Evolutionary conservation across 2,113 vertebrate species (phyloP), one percentile per base, ranked within the genome.

Genomic region (Coracopsis vasa): DNA sequence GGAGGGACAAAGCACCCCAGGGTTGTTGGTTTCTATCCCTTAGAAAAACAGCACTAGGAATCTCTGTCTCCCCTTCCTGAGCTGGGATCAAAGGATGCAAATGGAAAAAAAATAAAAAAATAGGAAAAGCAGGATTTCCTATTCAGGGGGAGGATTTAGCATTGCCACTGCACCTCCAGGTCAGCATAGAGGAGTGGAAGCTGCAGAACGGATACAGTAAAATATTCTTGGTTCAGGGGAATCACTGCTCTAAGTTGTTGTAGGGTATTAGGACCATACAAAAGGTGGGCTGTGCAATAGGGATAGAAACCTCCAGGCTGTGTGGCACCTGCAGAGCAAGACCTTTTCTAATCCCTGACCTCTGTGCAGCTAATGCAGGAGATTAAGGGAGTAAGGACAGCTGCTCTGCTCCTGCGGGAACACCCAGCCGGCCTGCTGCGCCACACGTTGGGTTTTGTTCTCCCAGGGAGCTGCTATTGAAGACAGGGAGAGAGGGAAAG

Each of bases 21-120:
- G 5, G 5, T 3, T 58, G 19, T 21, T 0, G 0, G 9, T 69
- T 91, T 80, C 83, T 67, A 69, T 28, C 12, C 28, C 51, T 51
- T 44, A 67, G 37, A 86, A 18, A 7, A 77, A 4, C 9, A 70
- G 19, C 28, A 23, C 21, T n/a, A 0, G 0, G 53, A 4, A 48
- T 23, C 16, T 50, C 13, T 7, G 5, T 7, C 18, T 67, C 29
- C 19, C 27, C 17, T 82, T 31, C 37, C 47, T 2, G 3, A 69
- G 18, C 27, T 75, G 71, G 31, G 29, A 62, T 7, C 4, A 10
- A 37, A n/a, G 42, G 10, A 5, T 48, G 29, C 24, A 39, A 60
- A 75, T 15, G 14, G 15, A 16, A 16, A 51, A 51, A 21, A n/a
- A 58, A n/a, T 23, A 58, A n/a, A 24, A 35, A 10, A 58, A 28